These are phyloP conservation scores for Zygothrica quintamaculata DNA, from an alignment of 2,888 invertebrate genomes.

Conservation along the genomic window DNA sequence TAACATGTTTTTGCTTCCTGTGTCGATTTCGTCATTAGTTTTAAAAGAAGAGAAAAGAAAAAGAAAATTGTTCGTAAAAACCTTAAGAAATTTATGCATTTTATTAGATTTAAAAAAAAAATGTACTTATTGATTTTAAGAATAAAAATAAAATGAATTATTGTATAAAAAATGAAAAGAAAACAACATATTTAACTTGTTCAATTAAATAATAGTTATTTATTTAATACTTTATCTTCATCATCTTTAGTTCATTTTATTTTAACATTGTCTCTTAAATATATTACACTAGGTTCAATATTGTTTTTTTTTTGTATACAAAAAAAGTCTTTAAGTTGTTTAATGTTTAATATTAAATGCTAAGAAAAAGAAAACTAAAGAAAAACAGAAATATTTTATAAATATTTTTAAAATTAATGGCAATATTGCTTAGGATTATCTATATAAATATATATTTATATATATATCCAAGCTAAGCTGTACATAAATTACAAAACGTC, in stretches of 20 bases:
- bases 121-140: constrained; percentile 59
- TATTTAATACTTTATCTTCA: constrained; percentile 45
- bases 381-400: constrained; percentile 59
- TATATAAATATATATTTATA: too few species aligned
- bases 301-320: constrained; percentile 34
- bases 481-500: constrained; percentile 59
- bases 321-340: constrained; percentile 69
- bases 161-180: constrained; percentile 15
- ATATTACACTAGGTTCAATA: constrained; percentile 4
- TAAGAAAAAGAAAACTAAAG: constrained; percentile 35
- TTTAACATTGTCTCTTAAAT: neutral
- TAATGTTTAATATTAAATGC: constrained; percentile 37
- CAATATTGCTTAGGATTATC: constrained; percentile 63
- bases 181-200: neutral
- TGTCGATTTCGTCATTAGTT: constrained; percentile 45
- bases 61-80: constrained; percentile 23
- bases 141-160: constrained; percentile 54
- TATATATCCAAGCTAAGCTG: constrained; percentile 20
- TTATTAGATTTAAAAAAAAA: constrained; percentile 51
- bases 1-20: constrained; percentile 59
- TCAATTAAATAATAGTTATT: constrained; percentile 26
- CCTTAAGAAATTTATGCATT: constrained; percentile 56
- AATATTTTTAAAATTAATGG: constrained; percentile 77
- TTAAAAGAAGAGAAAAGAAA: too few species aligned
- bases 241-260: constrained; percentile 9